phyloP scores from a whole-genome alignment of 1,140 invertebrate genomes.

The Araneus ventricosus region DNA sequence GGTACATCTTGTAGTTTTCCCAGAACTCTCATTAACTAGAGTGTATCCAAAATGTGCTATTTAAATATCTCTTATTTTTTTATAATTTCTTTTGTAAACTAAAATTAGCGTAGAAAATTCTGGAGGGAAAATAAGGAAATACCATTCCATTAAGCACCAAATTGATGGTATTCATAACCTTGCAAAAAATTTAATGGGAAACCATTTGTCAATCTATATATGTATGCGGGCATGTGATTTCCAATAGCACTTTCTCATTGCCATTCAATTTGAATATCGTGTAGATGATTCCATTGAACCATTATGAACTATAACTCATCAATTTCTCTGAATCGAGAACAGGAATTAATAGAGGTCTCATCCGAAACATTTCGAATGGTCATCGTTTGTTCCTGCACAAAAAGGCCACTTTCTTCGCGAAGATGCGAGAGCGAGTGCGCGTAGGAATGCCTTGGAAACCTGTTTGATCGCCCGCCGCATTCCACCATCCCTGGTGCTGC shows the following conservation, averaged over 20 bases:
- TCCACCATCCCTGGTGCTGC: constrained; percentile 17
- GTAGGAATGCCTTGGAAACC: constrained; percentile 39
- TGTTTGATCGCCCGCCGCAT: constrained; percentile 34
- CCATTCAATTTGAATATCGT: background rate
- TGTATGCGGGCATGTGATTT: background rate
- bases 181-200: no score
- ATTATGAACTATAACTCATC: background rate
- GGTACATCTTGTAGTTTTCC: no score
- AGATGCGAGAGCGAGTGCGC: background rate
- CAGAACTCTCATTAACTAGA: no score
- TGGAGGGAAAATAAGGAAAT: no score
- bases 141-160: no score
- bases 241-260: background rate
- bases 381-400: background rate
- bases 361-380: no score
- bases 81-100: no score
- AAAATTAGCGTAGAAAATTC: no score
- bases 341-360: background rate
- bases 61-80: no score
- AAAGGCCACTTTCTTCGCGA: background rate
- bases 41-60: no score
- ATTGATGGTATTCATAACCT: no score
- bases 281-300: background rate
- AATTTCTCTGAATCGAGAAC: background rate
- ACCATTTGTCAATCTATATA: no score